A percentile compares a stretch with the other conserved stretches of the same genome.
These are phyloP conservation scores for Aphis craccivora DNA, from an alignment of 1,140 invertebrate species.

Conservation along the genomic window DNA sequence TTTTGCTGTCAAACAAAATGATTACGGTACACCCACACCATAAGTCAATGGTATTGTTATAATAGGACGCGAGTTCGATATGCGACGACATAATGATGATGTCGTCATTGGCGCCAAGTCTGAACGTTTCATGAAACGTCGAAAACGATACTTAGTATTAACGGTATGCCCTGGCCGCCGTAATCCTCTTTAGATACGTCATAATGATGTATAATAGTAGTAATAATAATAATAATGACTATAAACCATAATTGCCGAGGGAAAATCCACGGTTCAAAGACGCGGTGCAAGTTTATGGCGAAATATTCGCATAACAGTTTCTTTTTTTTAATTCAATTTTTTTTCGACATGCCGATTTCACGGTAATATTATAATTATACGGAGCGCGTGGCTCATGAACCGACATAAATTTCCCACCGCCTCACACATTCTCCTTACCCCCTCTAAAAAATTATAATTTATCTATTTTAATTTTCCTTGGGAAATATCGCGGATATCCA, in stretches of 20 bases:
- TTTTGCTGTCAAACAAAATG: background rate
- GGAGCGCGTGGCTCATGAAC: background rate
- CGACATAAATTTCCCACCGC: background rate
- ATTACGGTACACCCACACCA: background rate
- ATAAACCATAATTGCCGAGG: background rate
- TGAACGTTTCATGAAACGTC: background rate
- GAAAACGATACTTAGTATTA: background rate
- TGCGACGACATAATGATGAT: background rate
- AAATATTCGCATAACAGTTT: background rate
- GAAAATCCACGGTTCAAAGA: background rate
- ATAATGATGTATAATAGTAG: background rate
- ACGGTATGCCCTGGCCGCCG: background rate
- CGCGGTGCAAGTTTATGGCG: background rate
- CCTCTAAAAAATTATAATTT: background rate
- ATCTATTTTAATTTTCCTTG: background rate
- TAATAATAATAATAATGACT: background rate
- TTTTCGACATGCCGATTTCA: constrained; percentile 18
- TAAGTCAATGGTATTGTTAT: background rate
- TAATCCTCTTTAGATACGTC: background rate
- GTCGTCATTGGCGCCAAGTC: background rate
- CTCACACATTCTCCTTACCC: no score
- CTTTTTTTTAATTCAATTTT: background rate
- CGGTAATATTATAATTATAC: constrained; percentile 15
- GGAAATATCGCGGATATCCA: background rate
- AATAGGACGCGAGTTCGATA: background rate